These are phyloP conservation scores for Chiloscyllium plagiosum DNA, from an alignment of 2,113 vertebrate genomes.

Conservation along the genomic window DNA sequence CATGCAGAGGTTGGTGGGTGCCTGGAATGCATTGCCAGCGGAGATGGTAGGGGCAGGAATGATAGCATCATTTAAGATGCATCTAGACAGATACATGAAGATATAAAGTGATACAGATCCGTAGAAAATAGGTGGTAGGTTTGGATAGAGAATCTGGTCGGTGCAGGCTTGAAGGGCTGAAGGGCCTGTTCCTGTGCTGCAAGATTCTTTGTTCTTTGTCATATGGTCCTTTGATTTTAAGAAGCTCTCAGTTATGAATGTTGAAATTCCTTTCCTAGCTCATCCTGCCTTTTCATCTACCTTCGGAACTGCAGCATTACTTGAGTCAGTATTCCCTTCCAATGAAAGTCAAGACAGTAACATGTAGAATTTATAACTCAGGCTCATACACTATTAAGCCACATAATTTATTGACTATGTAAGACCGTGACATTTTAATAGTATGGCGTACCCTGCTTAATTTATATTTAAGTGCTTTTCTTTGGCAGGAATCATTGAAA, in stretches of 20 bases:
- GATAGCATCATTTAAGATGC: too few relatives aligned
- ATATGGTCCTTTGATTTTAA: background rate
- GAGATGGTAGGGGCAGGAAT: too few relatives aligned
- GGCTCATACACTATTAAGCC: background rate
- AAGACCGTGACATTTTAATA: background rate
- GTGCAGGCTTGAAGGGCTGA: too few relatives aligned
- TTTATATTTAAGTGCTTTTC: conserved; percentile 51
- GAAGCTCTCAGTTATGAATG: background rate
- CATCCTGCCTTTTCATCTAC: background rate
- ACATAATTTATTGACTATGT: background rate
- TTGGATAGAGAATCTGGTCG: too few relatives aligned
- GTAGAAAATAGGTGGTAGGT: too few relatives aligned
- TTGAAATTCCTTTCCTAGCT: background rate
- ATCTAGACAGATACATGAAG: too few relatives aligned
- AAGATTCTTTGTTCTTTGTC: too few relatives aligned
- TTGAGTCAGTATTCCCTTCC: background rate
- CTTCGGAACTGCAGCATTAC: background rate
- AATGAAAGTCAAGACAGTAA: background rate
- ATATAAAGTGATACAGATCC: too few relatives aligned
- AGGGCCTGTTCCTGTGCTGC: too few relatives aligned
- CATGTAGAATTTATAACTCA: background rate
- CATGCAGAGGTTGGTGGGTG: too few relatives aligned
- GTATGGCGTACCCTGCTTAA: background rate
- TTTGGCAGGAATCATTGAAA: conserved; percentile 49
- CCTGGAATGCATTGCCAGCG: too few relatives aligned